Evolutionary conservation across 2,113 vertebrate species (phyloP).

Genomic region (Microtus pennsylvanicus): DNA sequence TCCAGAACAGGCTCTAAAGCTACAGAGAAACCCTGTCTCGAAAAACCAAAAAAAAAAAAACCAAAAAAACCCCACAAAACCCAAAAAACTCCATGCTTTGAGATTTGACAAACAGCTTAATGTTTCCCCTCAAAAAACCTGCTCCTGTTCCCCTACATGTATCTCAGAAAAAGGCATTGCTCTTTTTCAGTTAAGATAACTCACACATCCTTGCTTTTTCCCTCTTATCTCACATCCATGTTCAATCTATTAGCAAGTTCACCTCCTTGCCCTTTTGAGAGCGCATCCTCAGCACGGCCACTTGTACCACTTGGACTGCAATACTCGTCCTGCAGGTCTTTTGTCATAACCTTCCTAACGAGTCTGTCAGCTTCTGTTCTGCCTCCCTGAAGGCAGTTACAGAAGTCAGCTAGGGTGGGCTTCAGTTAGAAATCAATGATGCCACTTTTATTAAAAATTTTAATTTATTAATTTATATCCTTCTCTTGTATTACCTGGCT

Average conservation of each 20-base stretch:
- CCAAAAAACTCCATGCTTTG: neutral
- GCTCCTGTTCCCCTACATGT: neutral
- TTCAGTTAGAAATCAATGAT: conserved; percentile 39
- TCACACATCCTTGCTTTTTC: neutral
- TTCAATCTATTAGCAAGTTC: neutral
- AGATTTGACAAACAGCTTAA: conserved; percentile 17
- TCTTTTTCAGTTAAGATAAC: conserved; percentile 6
- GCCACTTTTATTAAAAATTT: neutral
- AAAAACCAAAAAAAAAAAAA: too few relatives aligned
- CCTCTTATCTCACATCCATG: neutral
- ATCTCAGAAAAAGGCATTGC: neutral
- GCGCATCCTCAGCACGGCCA: neutral
- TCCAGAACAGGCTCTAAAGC: too few relatives aligned
- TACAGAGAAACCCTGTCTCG: too few relatives aligned
- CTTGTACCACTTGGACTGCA: neutral
- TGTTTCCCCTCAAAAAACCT: neutral
- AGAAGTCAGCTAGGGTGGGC: neutral
- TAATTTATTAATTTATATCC: neutral
- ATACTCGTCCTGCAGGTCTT: neutral
- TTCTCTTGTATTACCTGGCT: neutral
- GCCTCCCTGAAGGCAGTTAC: conserved; percentile 22
- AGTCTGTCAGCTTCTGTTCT: conserved; percentile 53
- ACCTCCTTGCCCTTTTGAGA: conserved; percentile 4
- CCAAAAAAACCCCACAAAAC: too few relatives aligned
- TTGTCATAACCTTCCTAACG: conserved; percentile 27